phyloP scores from a whole-genome alignment of 23 tunicate genomes.

The Styela plicata region DNA sequence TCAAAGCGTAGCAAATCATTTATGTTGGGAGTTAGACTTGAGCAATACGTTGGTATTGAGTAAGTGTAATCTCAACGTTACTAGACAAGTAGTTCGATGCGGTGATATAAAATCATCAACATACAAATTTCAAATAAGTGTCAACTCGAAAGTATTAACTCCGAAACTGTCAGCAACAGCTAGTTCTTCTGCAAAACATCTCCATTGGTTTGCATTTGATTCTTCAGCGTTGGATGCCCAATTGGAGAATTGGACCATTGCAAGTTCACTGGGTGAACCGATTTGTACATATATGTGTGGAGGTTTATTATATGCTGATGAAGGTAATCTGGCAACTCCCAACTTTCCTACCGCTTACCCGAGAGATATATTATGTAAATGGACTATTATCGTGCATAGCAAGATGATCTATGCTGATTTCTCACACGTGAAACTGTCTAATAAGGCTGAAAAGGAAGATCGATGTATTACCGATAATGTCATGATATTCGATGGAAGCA shows the following conservation, averaged over 20 bases:
- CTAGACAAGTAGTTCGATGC: slow-evolving; percentile 27
- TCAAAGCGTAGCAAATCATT: slow-evolving; percentile 25
- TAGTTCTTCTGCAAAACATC: neutral
- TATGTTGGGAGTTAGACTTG: slow-evolving; percentile 10
- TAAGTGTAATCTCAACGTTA: slow-evolving; percentile 16
- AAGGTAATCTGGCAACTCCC: slow-evolving; percentile 39
- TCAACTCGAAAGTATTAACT: neutral
- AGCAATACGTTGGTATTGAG: neutral
- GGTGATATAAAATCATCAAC: neutral
- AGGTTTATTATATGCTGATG: neutral
- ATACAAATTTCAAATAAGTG: neutral
- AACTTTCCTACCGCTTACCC: slow-evolving; percentile 35
- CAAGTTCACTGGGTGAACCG: neutral
- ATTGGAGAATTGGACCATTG: neutral
- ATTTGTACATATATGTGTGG: slow-evolving; percentile 43
- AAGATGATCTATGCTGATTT: neutral
- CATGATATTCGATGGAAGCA: slow-evolving; percentile 2
- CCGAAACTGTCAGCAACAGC: neutral
- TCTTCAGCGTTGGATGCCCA: neutral
- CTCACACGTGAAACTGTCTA: neutral
- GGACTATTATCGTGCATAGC: neutral
- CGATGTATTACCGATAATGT: neutral
- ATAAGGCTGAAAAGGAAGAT: neutral
- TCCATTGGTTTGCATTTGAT: neutral
- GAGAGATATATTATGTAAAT: slow-evolving; percentile 8